A percentile compares a stretch with the other conserved stretches of the same genome.
Conservation (phyloP, 2,888 invertebrate species). For the Byasa hedistus region DNA sequence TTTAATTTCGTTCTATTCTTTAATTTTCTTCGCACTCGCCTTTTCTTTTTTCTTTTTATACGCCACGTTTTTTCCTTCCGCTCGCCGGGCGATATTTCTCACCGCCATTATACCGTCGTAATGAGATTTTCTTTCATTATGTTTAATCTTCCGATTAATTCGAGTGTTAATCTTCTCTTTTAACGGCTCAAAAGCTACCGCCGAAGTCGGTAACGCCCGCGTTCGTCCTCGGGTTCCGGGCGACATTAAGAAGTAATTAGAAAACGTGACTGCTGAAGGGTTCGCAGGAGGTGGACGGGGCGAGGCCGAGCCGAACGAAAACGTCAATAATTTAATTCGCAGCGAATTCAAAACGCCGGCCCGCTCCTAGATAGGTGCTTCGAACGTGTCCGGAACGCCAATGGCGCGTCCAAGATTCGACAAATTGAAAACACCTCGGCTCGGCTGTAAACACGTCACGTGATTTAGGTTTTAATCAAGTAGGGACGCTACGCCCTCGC, state of each 20-base stretch:
- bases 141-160: slow-evolving; percentile 81
- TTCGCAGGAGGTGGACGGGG: slow-evolving; percentile 33
- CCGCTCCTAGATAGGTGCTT: slow-evolving; percentile 73
- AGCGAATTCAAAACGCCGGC: slow-evolving; percentile 75
- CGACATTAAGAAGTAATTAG: slow-evolving; percentile 73
- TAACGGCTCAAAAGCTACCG: slow-evolving; percentile 64
- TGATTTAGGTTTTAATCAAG: slow-evolving; percentile 81
- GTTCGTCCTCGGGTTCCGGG: slow-evolving; percentile 58
- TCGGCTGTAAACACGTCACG: slow-evolving; percentile 80
- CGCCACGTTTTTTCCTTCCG: slow-evolving; percentile 60
- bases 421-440: slow-evolving; percentile 80
- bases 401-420: slow-evolving; percentile 71
- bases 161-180: slow-evolving; percentile 77
- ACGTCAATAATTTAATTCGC: slow-evolving; percentile 79
- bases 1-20: slow-evolving; percentile 78
- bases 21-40: slow-evolving; percentile 76
- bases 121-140: slow-evolving; percentile 81
- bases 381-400: slow-evolving; percentile 77
- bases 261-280: slow-evolving; percentile 60
- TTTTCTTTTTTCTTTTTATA: slow-evolving; percentile 72
- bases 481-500: slow-evolving; percentile 74
- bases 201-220: slow-evolving; percentile 56
- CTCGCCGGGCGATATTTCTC: slow-evolving; percentile 69
- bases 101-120: slow-evolving; percentile 76
- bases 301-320: slow-evolving; percentile 60